Base-by-base conservation (phyloP, 1,140 invertebrate species). In the Drosophila funebris region DNA sequence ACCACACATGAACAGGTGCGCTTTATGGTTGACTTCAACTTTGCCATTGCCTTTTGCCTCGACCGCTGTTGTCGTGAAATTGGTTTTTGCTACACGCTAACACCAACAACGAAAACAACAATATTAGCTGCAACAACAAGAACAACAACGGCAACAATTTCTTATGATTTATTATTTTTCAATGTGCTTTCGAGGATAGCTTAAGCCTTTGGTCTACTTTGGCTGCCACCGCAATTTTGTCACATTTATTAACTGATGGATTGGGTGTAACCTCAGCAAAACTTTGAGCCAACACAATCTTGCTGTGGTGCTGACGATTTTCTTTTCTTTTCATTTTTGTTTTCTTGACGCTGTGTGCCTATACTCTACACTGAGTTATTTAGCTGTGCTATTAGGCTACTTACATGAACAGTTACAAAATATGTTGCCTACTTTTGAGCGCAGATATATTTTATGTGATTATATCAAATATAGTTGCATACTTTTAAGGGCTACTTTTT, bases 171-270 rank as follows among this genome's bases (percentile, higher is more conserved):
- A 85, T 85, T 85, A 87, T 75, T 87, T 87, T 85, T 66, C 81
- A 85, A 87, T 85, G 78, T 77, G 70, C 73, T 80, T 75, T 50
- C 33, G 39, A 69, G 44, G 53, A 37, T 27, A 41, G 43, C 58
- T 56, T 39, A 44, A 48, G 36, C 74, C 52, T 67, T 46, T 50
- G 57, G 54, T 13, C 39, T 46, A 22, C 13, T 31, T 39, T 14
- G 13, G 52, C 53, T 20, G 50, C 43, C 43, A 66, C 37, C 52
- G 39, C 50, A 48, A 73, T 63, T 80, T 80, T 81, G 81, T 72
- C 82, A 78, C 57, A 75, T 74, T 87, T 85, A 85, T 87, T 87
- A 87, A 87, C 82, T 85, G 81, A 85, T 87, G 74, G 81, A 82
- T 85, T 77, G 58, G 62, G 43, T 74, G 66, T 63, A 61, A 53